Conservation (phyloP, 2,888 invertebrate genomes). For the Leptinotarsa juncta region DNA sequence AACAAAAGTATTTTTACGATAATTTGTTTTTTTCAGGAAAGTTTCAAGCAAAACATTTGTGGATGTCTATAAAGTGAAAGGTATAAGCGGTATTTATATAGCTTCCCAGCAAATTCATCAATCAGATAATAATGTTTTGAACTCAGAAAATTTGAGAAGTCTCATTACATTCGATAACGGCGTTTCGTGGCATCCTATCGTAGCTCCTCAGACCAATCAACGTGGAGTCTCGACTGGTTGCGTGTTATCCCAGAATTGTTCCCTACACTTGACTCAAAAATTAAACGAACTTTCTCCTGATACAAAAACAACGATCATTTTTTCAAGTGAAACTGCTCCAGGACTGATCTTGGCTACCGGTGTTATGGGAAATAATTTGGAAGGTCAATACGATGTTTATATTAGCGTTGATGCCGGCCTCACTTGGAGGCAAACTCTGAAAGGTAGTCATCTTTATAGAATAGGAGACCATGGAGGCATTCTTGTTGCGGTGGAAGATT, state of each 20-base stretch:
- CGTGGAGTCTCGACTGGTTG: conserved; percentile 78
- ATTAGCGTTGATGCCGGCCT: conserved; percentile 85
- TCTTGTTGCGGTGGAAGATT: conserved; percentile 86
- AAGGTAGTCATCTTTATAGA: conserved; percentile 86
- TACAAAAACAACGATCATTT: conserved; percentile 77
- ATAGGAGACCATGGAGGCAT: conserved; percentile 94
- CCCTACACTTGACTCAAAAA: conserved; percentile 88
- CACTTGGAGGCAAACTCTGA: conserved; percentile 80
- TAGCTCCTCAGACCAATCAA: conserved; percentile 77
- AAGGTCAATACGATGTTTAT: conserved; percentile 82
- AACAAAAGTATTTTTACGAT: background rate
- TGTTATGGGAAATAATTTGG: conserved; percentile 80
- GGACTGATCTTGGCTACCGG: conserved; percentile 91
- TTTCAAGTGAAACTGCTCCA: conserved; percentile 88
- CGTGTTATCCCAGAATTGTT: conserved; percentile 76
- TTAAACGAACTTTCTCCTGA: conserved; percentile 85
- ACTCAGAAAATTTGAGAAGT: conserved; percentile 81
- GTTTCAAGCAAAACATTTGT: conserved; percentile 81
- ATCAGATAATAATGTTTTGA: conserved; percentile 68
- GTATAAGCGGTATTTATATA: conserved; percentile 88
- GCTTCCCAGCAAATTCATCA: conserved; percentile 80
- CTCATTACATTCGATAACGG: conserved; percentile 90
- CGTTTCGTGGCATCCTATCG: conserved; percentile 81
- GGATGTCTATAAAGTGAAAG: conserved; percentile 89
- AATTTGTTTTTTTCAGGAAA: background rate